A percentile compares a stretch with the other conserved stretches of the same genome.
Conservation (phyloP, 2,113 vertebrate species). For the Labeo rohita region DNA sequence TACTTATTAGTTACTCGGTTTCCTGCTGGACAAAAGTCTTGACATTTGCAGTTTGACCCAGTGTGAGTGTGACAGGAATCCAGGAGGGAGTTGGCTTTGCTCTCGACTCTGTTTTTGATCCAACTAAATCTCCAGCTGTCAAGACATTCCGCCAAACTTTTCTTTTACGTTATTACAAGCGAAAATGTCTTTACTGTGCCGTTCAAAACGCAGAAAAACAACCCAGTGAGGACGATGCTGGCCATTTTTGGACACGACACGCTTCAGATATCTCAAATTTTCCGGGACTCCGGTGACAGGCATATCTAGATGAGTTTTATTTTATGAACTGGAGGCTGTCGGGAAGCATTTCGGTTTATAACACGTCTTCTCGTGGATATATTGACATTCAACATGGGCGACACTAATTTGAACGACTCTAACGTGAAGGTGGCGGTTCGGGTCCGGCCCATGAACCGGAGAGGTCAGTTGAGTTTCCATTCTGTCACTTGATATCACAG, state of each 20-base stretch:
- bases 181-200: conserved; percentile 22
- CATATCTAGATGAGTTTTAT: conserved; percentile 27
- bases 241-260: conserved; percentile 15
- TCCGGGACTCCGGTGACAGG: background rate
- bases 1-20: conserved; percentile 30
- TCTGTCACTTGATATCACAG: background rate
- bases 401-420: conserved; percentile 81
- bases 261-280: conserved; percentile 8
- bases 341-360: conserved; percentile 48
- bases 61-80: conserved; percentile 30
- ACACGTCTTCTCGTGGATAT: conserved; percentile 48
- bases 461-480: conserved; percentile 81
- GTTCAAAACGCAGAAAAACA: conserved; percentile 13
- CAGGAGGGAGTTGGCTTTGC: conserved; percentile 34
- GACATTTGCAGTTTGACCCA: conserved; percentile 36
- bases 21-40: conserved; percentile 41
- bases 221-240: conserved; percentile 23
- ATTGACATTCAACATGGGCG: conserved; percentile 71
- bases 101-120: conserved; percentile 2
- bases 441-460: conserved; percentile 92
- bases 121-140: conserved; percentile 16
- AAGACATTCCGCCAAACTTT: background rate
- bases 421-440: conserved; percentile 98
- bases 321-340: conserved; percentile 42
- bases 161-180: background rate